Base-by-base conservation (phyloP, 2,797 vertebrate genomes). In the Peromyscus eremicus region DNA sequence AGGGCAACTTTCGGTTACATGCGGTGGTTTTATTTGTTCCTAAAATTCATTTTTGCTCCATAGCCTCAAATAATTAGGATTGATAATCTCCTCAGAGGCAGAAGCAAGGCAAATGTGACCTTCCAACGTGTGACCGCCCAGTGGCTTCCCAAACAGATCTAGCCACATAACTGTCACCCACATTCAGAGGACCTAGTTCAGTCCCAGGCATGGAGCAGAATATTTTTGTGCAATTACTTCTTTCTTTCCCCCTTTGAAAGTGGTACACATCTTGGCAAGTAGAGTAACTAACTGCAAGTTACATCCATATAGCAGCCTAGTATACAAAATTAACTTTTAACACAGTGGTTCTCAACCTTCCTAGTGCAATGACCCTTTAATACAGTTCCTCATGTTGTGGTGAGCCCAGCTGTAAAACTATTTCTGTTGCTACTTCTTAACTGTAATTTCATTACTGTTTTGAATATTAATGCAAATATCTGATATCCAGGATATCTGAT, bases 21-120 rank as follows among this genome's bases (percentile, higher is more conserved):
- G 2, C 91, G 57, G 82, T 96, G 73, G 46, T 60, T 96, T 96
- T 95, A 88, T 93, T 88, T 97, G 93, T 90, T 57, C 55, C 83
- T 94, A 92, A 96, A 84, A 95, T 92, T 73, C 17, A 93, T 95
- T 91, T 66, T 94, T 92, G 11, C 49, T 68, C n/a, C 68, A 83
- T 71, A 86, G 8, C 7, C 70, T 68, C 60, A 52, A 92, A 27
- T 91, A 95, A 90, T 97, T 94, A 93, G 49, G 27, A 93, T 6
- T 52, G 75, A 80, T 27, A 57, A 16, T 55, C 46, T 91, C 34
- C 68, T 52, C 17, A 95, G 40, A 94, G 66, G 21, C 40, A 97
- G 43, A 94, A 73, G 10, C 14, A 79, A 76, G 52, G 40, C 9
- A n/a, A 75, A 11, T 7, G 13, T 95, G 88, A 83, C 79, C 57